Evolutionary conservation across 2,113 vertebrate genomes (phyloP).

Genomic region (Xenopus laevis): DNA sequence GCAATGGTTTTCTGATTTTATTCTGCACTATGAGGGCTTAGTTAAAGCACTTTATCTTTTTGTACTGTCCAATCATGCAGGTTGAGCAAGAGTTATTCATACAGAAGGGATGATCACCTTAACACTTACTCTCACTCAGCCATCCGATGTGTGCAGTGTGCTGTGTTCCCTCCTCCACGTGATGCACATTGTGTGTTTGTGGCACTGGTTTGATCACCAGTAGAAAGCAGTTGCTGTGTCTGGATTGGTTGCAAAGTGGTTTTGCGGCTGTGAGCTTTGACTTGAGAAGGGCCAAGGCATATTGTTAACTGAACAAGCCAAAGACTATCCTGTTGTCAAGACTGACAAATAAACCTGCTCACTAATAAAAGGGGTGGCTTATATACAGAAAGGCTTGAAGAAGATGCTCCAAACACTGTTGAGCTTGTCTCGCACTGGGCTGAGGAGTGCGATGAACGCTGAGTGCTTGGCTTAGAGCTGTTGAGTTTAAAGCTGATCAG

Average conservation of each 20-base stretch:
- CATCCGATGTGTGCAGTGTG: neutral
- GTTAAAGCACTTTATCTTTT: no score
- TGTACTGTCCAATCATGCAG: no score
- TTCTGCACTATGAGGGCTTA: neutral
- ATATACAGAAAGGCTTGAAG: neutral
- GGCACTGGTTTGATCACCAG: neutral
- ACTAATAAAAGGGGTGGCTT: slow-evolving; percentile 5
- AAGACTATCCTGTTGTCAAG: neutral
- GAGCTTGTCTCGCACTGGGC: neutral
- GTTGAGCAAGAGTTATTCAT: no score
- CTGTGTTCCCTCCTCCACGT: neutral
- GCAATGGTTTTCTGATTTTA: neutral
- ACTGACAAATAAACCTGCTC: neutral
- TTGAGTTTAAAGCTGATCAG: neutral
- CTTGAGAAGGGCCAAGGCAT: neutral
- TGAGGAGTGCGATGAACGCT: neutral
- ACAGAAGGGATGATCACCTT: neutral
- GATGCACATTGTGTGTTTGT: slow-evolving; percentile 1
- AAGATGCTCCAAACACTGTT: no score
- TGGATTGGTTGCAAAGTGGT: slow-evolving; percentile 6
- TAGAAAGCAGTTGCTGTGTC: neutral
- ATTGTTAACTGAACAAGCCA: neutral
- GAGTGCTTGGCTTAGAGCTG: slow-evolving; percentile 25
- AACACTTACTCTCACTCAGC: neutral
- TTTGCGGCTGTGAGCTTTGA: neutral